These are phyloP conservation scores for Prostheceraeus crozeri DNA, from an alignment of 2,888 invertebrate species.

Conservation along the genomic window DNA sequence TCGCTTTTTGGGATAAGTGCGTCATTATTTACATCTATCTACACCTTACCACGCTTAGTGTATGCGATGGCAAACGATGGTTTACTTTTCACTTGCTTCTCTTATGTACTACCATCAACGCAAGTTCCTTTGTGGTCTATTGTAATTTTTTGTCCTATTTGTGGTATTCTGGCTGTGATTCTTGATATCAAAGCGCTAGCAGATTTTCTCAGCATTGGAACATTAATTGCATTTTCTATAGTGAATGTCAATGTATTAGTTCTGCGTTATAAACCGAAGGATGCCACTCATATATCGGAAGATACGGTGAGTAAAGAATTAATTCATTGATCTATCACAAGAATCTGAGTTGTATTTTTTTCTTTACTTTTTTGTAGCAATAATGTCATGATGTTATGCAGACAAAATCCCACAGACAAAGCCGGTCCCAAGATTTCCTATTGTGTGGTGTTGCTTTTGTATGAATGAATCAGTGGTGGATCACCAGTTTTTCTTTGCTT, in stretches of 20 bases:
- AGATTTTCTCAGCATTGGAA: conserved; percentile 79
- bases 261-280: conserved; percentile 65
- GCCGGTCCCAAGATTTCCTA: conserved; percentile 13
- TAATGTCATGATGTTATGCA: no score
- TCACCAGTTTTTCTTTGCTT: no score
- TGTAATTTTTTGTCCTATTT: conserved; percentile 47
- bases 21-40: conserved; percentile 68
- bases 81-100: conserved; percentile 66
- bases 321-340: no score
- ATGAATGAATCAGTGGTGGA: no score
- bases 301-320: neutral
- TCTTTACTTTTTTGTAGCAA: no score
- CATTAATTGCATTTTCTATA: conserved; percentile 74
- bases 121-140: conserved; percentile 60
- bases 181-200: conserved; percentile 81
- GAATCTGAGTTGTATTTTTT: no score
- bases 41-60: conserved; percentile 74
- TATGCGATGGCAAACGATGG: conserved; percentile 86
- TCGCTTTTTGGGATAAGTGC: conserved; percentile 53
- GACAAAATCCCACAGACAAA: neutral
- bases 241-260: conserved; percentile 82
- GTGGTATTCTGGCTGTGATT: conserved; percentile 66
- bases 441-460: no score
- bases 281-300: neutral
- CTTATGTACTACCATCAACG: conserved; percentile 69